Base-by-base conservation (phyloP, 2,797 vertebrate genomes). In the Tragelaphus oryx region DNA sequence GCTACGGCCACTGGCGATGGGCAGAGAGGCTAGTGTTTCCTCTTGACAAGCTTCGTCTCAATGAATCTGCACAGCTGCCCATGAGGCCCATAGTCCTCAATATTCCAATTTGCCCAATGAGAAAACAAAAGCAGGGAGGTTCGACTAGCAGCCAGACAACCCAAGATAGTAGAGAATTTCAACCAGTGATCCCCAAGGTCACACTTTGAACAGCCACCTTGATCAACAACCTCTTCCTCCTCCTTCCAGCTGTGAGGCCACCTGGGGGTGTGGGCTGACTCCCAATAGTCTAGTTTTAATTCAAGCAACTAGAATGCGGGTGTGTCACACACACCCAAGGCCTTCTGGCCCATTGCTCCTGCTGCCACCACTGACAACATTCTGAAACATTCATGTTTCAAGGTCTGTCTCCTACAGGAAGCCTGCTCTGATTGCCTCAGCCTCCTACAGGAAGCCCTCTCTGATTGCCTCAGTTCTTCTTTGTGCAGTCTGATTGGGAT, bases 41-140 rank as follows among this genome's bases (percentile, higher is more conserved):
- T 3, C 41, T 30, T 50, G 37, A 26, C 74, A 85, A 1, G 0
- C 46, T 28, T 24, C 4, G 9, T 57, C 89, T 81, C 1, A 0
- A 17, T 50, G 41, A 57, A 68, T 50, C 86, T 71, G 11, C 37
- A 30, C 37, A 7, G 52, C 55, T 57, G 37, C 57, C 89, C 3
- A 0, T 0, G 55, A 87, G 33, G 24, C 74, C 79, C 41, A 1
- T 2, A 37, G 12, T n/a, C 55, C 62, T n/a, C 44, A 0, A 4
- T n/a, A 41, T 37, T 54, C 62, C 75, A 71, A n/a, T 68, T 75
- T 76, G 44, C 55, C 37, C n/a, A 16, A n/a, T 86, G 33, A 68
- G 33, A 26, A 93, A 89, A 91, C 33, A 14, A 78, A 94, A 74
- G 59, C 88, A 78, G 33, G 30, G 41, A 37, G 26, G 11, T 41